Conservation (phyloP, 2,888 invertebrate species). For the Sialis lutaria region DNA sequence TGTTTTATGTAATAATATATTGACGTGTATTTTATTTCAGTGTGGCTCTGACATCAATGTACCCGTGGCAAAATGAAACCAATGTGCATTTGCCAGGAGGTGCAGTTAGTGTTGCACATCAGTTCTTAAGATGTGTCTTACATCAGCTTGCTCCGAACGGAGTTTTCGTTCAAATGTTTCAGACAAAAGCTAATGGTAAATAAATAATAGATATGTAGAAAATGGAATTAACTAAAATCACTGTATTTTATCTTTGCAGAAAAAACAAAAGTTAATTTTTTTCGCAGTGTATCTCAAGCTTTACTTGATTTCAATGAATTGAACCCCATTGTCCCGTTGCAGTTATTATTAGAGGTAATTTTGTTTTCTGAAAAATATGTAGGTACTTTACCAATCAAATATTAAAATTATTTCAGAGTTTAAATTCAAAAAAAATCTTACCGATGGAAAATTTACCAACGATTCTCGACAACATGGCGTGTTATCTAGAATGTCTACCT, state of each 20-base stretch:
- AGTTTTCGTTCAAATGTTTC: slow-evolving; percentile 89
- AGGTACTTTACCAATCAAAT: not conserved
- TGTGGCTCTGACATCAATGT: slow-evolving; percentile 58
- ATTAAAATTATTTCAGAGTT: slow-evolving; percentile 30
- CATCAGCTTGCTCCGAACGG: slow-evolving; percentile 96
- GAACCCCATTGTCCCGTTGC: slow-evolving; percentile 86
- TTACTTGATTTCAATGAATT: slow-evolving; percentile 91
- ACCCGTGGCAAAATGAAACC: slow-evolving; percentile 79
- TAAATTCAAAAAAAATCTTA: slow-evolving; percentile 61
- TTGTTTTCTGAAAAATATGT: not conserved
- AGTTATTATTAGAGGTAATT: slow-evolving; percentile 65
- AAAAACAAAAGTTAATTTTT: slow-evolving; percentile 62
- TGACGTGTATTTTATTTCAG: slow-evolving; percentile 23
- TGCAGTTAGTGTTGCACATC: slow-evolving; percentile 88
- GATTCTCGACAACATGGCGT: slow-evolving; percentile 79
- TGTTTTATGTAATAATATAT: not conserved
- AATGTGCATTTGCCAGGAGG: slow-evolving; percentile 85
- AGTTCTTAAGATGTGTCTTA: slow-evolving; percentile 88
- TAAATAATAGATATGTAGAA: not conserved
- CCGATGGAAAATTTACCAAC: slow-evolving; percentile 53
- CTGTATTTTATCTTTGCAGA: slow-evolving; percentile 26
- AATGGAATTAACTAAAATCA: not conserved
- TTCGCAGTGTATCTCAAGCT: slow-evolving; percentile 85
- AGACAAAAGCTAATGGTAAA: slow-evolving; percentile 70
- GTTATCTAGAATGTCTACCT: slow-evolving; percentile 83